These are phyloP conservation scores for Myathropa florea DNA, from an alignment of 2,888 invertebrate species.

Conservation along the genomic window DNA sequence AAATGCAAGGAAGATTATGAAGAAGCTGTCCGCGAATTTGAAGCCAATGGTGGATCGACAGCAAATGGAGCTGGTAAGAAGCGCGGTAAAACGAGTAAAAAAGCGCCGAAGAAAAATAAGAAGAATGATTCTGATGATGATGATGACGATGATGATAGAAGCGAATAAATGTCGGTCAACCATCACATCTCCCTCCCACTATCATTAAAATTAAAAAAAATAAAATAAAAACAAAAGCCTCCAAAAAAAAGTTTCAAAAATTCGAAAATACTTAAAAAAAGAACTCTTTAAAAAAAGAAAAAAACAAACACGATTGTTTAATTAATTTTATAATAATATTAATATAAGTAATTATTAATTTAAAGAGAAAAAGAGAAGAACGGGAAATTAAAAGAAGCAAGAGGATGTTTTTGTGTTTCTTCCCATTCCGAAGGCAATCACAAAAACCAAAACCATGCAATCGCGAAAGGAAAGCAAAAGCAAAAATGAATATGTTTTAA, in stretches of 20 bases:
- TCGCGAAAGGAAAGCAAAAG: slow-evolving; percentile 20
- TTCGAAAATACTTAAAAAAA: slow-evolving; percentile 62
- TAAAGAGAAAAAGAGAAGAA: slow-evolving; percentile 71
- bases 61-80: slow-evolving; percentile 82
- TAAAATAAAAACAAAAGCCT: slow-evolving; percentile 57
- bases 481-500: slow-evolving; percentile 31
- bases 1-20: slow-evolving; percentile 94
- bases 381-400: slow-evolving; percentile 57
- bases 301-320: slow-evolving; percentile 66
- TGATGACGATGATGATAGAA: slow-evolving; percentile 83
- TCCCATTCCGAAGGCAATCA: slow-evolving; percentile 6
- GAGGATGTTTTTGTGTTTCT: slow-evolving; percentile 38
- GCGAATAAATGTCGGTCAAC: slow-evolving; percentile 82
- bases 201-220: slow-evolving; percentile 44
- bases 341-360: slow-evolving; percentile 69
- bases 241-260: slow-evolving; percentile 62
- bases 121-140: slow-evolving; percentile 85
- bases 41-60: slow-evolving; percentile 87
- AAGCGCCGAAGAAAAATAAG: slow-evolving; percentile 82
- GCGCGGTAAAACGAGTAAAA: slow-evolving; percentile 79
- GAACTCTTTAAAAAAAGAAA: slow-evolving; percentile 48
- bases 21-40: slow-evolving; percentile 93
- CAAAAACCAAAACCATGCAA: neutral
- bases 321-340: slow-evolving; percentile 70
- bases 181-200: slow-evolving; percentile 46